Evolutionary conservation across 1,140 invertebrate genomes (phyloP), one percentile per base, ranked within the genome.

Genomic region (Chrysoperla carnea): DNA sequence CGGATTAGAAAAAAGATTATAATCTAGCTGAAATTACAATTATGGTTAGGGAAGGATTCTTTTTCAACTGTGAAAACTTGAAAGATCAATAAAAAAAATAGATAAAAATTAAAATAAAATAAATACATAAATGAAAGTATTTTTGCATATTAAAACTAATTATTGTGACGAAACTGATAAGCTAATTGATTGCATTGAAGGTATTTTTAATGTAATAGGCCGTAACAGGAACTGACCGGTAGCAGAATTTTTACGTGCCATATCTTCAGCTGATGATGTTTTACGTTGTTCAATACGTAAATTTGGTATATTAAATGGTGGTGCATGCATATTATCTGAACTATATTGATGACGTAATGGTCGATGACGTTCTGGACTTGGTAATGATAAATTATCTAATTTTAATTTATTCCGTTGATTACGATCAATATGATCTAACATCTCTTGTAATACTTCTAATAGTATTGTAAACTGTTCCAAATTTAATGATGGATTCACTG

Each of bases 391-490:
- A 57, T 80, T 82, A 55, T 88, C 84, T 49, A 84, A 54, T 57
- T 84, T 86, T 50, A 91, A 62, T 59, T 85, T 86, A 56, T 84
- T 84, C 13, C 81, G 70, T 57, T 89, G 86, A 52, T 83, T 78
- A 63, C 82, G 76, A 61, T 94, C 89, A 43, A 95, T 90, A 50
- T 83, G 81, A 48, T 88, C 84, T 41, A 94, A 62, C 89, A 94
- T 93, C 50, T 92, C 86, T 52, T 91, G 82, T n/a, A 94, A 66
- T 6, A 92, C 84, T 66, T 89, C 84, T 49, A 93, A 75, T 5
- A 94, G 69, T 43, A 73, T 69, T 29, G 75, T 78, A 61, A 93
- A 95, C 60, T 95, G 87, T 43, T 95, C 89, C 50, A 94, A 66
- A 61, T 82, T 90, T 36, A 97, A 67, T 27, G 76, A 75, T 1